A percentile compares a stretch with the other conserved stretches of the same genome.
phyloP scores from a whole-genome alignment of 1,140 invertebrate genomes.

The Apolygus lucorum region DNA sequence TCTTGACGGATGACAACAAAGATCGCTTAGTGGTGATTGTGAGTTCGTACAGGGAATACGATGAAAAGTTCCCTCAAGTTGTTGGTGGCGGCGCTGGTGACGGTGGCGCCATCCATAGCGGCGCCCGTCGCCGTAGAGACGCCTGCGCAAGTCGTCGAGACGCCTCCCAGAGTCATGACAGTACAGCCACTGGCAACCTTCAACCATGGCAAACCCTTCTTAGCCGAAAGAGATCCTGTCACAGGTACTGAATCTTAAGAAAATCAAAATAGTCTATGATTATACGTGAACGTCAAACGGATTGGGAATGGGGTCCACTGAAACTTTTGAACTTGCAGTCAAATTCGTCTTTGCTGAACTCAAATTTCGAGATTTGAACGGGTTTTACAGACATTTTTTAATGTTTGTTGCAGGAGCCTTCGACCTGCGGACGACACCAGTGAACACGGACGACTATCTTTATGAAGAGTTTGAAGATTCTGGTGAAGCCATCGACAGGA shows the following conservation, averaged over 20 bases:
- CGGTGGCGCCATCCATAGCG: background rate
- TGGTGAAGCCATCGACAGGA: constrained; percentile 40
- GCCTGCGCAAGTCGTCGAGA: constrained; percentile 29
- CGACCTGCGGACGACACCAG: constrained; percentile 32
- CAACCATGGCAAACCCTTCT: constrained; percentile 61
- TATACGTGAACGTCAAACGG: too few relatives aligned
- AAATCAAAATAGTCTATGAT: too few relatives aligned
- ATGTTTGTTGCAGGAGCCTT: constrained; percentile 36
- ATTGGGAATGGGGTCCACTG: too few relatives aligned
- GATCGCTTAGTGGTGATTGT: too few relatives aligned
- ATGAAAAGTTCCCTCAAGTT: background rate
- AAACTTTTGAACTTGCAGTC: too few relatives aligned
- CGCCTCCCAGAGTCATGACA: constrained; percentile 30
- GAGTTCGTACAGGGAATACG: too few relatives aligned
- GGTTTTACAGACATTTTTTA: too few relatives aligned
- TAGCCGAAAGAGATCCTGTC: constrained; percentile 55
- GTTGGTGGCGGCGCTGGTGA: background rate
- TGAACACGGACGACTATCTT: constrained; percentile 25
- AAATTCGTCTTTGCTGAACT: too few relatives aligned
- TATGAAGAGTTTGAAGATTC: constrained; percentile 36
- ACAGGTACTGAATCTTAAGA: constrained; percentile 39
- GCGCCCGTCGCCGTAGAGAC: constrained; percentile 1
- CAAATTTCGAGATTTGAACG: too few relatives aligned
- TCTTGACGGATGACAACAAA: too few relatives aligned
- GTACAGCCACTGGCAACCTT: constrained; percentile 39